Evolutionary conservation across 30 jellyfish, hydroid and myxozoan genomes (phyloP).

Genomic region (Turritopsis rubra): DNA sequence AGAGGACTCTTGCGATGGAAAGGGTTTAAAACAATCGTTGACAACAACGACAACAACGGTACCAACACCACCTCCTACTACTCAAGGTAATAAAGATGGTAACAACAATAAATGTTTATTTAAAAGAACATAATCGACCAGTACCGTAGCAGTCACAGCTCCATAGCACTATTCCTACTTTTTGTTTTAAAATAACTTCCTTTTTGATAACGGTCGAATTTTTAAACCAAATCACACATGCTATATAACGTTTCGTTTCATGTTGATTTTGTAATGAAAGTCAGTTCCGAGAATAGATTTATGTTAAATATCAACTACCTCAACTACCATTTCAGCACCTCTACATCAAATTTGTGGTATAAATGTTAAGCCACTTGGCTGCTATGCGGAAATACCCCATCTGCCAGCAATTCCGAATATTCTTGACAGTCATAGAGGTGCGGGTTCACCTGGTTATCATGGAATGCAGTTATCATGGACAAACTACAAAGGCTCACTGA

Average conservation of each 20-base stretch:
- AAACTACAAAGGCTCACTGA: conserved; percentile 8
- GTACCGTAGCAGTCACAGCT: too few relatives aligned
- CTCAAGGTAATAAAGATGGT: neutral
- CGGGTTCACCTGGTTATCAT: neutral
- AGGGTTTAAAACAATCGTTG: neutral
- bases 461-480: conserved; percentile 14
- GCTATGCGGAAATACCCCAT: conserved; percentile 34
- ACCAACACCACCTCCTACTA: conserved; percentile 16
- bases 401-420: conserved; percentile 33
- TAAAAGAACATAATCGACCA: too few relatives aligned
- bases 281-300: too few relatives aligned
- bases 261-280: too few relatives aligned
- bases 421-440: conserved; percentile 33
- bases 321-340: conserved; percentile 30
- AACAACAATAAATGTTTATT: neutral
- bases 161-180: too few relatives aligned
- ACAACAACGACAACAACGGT: neutral
- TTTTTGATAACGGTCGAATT: too few relatives aligned
- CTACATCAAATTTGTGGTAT: conserved; percentile 43
- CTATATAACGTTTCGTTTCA: too few relatives aligned
- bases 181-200: too few relatives aligned
- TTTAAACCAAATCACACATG: too few relatives aligned
- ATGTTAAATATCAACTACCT: too few relatives aligned
- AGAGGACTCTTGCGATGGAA: conserved; percentile 38
- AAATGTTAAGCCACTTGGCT: conserved; percentile 45